These are phyloP conservation scores for Mycalesis mineus DNA, from an alignment of 2,888 invertebrate species.

Conservation along the genomic window DNA sequence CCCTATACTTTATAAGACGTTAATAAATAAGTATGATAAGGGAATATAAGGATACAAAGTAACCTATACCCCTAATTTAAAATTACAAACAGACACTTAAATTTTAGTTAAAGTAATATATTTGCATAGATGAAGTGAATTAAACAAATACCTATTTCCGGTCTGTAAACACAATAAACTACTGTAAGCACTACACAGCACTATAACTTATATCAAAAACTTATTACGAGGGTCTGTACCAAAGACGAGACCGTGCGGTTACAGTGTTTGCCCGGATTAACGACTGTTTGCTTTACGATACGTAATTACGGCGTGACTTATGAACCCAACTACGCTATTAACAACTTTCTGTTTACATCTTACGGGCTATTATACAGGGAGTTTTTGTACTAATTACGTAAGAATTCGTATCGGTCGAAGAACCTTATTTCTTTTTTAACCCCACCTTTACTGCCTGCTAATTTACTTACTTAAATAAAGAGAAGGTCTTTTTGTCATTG, in stretches of 20 bases:
- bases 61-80: too few relatives aligned
- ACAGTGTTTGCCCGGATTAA: slow-evolving; percentile 34
- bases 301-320: slow-evolving; percentile 33
- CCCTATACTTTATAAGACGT: too few relatives aligned
- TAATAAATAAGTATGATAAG: too few relatives aligned
- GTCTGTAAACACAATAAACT: slow-evolving; percentile 4
- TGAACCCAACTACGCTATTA: slow-evolving; percentile 26
- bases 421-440: too few relatives aligned
- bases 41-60: too few relatives aligned
- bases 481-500: too few relatives aligned
- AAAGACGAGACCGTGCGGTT: slow-evolving; percentile 28
- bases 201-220: slow-evolving; percentile 23
- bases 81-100: too few relatives aligned
- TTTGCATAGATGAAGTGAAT: background rate
- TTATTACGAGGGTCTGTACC: slow-evolving; percentile 21
- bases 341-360: slow-evolving; percentile 25
- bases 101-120: background rate
- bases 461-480: too few relatives aligned
- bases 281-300: slow-evolving; percentile 34
- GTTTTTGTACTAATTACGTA: too few relatives aligned
- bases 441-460: too few relatives aligned
- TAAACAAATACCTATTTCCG: background rate
- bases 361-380: background rate
- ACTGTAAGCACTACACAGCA: slow-evolving; percentile 2
- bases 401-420: background rate